Evolutionary conservation across 2,888 invertebrate species (phyloP), one percentile per base, ranked within the genome.

Genomic region (Ornithoptera alexandrae): DNA sequence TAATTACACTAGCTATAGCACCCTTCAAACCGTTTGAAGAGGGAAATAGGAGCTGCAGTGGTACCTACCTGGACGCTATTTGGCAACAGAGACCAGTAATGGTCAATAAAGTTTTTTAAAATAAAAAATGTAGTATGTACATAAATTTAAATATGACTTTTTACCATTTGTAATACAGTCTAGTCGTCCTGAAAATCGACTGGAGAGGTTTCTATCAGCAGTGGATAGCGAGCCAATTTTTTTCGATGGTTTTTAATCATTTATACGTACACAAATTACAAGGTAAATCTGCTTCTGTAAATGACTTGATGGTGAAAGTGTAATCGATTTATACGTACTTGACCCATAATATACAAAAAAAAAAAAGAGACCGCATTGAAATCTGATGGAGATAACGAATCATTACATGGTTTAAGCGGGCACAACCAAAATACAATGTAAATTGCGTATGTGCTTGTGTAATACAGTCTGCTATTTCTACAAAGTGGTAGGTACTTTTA

Each of bases 281-380:
- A 50, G 50, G 17, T 17, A 17, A 50, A 15, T 50, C 15, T 50
- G 18, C 15, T 17, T 50, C 15, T 4, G 50, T 50, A 50, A 50
- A 50, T 50, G 18, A 50, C 5, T 15, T 50, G 17, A 18, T 18
- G 17, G 50, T 50, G 50, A 50, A 50, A 50, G 50, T 50, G 5
- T 15, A 50, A 50, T 50, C 2, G 50, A 15, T 50, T 17, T 18
- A 50, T 17, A 50, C 17, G 65, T 65, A 67, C 61, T 73, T 73
- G 75, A 75, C 69, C 74, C 68, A 58, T 67, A 62, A 72, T 71
- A 69, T 68, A 67, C 12, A 10, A 22, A 46, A 69, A 71, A 72
- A 75, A 77, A 74, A 77, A 76, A 69, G 70, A 76, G 79, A 76
- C 76, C 79, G 78, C 64, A 73, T 50, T 74, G 74, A 75, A 75